phyloP scores from a whole-genome alignment of 2,113 vertebrate genomes.

The Xerus inauris region DNA sequence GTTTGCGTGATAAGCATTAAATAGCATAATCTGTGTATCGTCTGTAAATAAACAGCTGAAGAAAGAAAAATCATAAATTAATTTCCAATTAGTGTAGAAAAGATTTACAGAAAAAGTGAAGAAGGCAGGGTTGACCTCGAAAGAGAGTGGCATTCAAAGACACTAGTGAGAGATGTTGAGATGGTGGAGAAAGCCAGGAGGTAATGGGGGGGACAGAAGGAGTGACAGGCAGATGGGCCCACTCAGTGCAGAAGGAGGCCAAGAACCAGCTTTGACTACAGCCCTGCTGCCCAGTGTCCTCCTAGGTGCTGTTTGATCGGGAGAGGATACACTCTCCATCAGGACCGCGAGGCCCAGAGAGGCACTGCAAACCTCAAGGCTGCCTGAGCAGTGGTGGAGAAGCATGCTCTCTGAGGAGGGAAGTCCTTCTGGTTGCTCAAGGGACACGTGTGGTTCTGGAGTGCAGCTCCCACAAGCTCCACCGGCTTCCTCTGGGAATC shows the following conservation, averaged over 20 bases:
- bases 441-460: fast-evolving
- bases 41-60: neutral
- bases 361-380: too few species aligned
- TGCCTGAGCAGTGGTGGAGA: neutral
- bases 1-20: constrained; percentile 23
- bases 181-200: fast-evolving
- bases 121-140: neutral
- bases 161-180: neutral
- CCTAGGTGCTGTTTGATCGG: fast-evolving
- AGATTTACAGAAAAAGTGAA: neutral
- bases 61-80: constrained; percentile 36
- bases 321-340: neutral
- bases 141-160: neutral
- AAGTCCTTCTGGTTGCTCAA: too few species aligned
- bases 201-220: neutral
- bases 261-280: neutral
- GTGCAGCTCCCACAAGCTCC: fast-evolving
- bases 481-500: neutral
- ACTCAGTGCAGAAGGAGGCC: neutral
- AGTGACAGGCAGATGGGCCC: neutral
- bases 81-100: constrained; percentile 14
- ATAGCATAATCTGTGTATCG: neutral
- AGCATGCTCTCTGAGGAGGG: neutral
- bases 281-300: neutral
- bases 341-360: neutral